These are phyloP conservation scores for Leucozona laternaria DNA, from an alignment of 2,888 invertebrate genomes.

Conservation along the genomic window DNA sequence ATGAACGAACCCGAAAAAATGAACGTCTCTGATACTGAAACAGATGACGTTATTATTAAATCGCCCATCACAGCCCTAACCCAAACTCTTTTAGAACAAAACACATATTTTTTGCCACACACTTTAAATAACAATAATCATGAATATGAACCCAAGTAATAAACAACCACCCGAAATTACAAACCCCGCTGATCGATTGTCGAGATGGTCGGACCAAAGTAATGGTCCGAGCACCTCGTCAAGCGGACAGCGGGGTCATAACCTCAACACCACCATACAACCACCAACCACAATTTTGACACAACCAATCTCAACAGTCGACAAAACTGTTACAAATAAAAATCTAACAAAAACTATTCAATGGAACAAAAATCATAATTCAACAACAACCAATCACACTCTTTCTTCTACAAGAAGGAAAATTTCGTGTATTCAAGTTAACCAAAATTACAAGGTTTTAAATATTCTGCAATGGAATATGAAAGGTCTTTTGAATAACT, in stretches of 20 bases:
- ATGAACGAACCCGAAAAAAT: too few species aligned
- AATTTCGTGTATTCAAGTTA: not conserved
- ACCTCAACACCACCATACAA: constrained; percentile 5
- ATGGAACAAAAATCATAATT: too few species aligned
- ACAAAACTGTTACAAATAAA: constrained; percentile 8
- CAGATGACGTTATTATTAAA: not conserved
- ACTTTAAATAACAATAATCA: not conserved
- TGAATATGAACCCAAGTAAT: constrained; percentile 6
- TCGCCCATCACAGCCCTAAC: not conserved
- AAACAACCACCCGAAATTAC: not conserved
- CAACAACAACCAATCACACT: too few species aligned
- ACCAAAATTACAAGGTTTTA: not conserved
- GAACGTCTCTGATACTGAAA: too few species aligned
- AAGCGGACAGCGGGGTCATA: not conserved
- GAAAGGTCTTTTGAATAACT: constrained; percentile 43
- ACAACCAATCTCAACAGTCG: not conserved
- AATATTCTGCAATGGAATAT: constrained; percentile 57
- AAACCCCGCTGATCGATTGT: constrained; percentile 9
- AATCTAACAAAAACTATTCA: not conserved
- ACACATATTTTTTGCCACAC: not conserved
- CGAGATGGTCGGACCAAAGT: not conserved
- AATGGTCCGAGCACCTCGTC: constrained; percentile 22
- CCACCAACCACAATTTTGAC: not conserved
- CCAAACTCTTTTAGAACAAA: not conserved
- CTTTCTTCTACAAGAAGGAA: not conserved